Base-by-base conservation (phyloP, 2,888 invertebrate genomes). In the Morpho achilles region DNA sequence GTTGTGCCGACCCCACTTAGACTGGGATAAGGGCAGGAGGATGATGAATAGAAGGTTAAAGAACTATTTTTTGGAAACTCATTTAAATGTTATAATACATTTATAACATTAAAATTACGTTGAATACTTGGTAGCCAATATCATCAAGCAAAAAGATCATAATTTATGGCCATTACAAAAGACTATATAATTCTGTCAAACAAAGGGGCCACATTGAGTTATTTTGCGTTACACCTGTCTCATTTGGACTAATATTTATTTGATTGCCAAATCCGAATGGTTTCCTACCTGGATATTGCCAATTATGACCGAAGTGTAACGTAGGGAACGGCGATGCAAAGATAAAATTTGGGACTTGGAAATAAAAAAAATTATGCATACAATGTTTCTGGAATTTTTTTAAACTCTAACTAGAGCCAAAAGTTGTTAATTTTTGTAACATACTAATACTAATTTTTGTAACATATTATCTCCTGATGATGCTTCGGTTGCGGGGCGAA, bases 211-310 rank as follows among this genome's bases (percentile, higher is more conserved):
- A 42, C 72, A 73, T 72, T 75, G 74, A 77, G 71, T 77, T 75
- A 77, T 77, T 80, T 73, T 61, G 74, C 74, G 73, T 69, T 69
- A 59, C 68, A 87, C 87, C 87, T 87, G 87, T 70, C 82, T 71
- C 74, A 77, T 79, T 80, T 73, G 68, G 69, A 66, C 78, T 87
- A 87, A 87, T 88, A 86, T 84, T 84, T 84, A 87, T 87, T 85
- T 88, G 87, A 88, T 88, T 88, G 88, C 87, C 81, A 86, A 88
- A 84, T 79, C 73, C 76, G 70, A 70, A 66, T 67, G 67, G 70
- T 68, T 62, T 49, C 62, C 61, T 65, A 59, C 60, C 67, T 68
- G 67, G 61, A 66, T 54, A 48, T 54, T 58, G 67, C 62, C 70
- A 70, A 73, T 79, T 76, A 75, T 60, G 44, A 32, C 46, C 49